Conservation (phyloP, 2,113 vertebrate genomes). For the Albula goreensis region DNA sequence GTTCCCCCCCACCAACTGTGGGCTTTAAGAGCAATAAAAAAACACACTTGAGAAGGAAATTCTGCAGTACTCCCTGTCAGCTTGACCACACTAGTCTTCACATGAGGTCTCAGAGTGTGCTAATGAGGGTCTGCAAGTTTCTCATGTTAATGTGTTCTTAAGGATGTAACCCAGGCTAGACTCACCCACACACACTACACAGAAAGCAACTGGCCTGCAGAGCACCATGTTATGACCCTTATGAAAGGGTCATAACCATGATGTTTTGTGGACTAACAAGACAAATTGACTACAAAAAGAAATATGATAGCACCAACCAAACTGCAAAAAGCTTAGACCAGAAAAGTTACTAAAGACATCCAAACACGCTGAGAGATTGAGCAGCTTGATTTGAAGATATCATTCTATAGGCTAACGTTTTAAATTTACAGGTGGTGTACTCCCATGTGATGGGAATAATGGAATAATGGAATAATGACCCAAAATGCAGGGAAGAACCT, state of each 20-base stretch:
- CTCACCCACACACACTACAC: neutral
- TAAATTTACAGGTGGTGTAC: slow-evolving; percentile 19
- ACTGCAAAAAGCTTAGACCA: too few species aligned
- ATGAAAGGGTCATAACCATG: too few species aligned
- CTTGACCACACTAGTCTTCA: neutral
- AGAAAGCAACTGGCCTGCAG: too few species aligned
- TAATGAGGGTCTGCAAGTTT: neutral
- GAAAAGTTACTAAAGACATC: neutral
- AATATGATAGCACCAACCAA: too few species aligned
- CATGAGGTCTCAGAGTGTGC: neutral
- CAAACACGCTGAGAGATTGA: neutral
- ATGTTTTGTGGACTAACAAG: too few species aligned
- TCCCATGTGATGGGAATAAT: too few species aligned
- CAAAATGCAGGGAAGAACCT: slow-evolving; percentile 22
- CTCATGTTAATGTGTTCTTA: neutral
- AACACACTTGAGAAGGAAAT: neutral
- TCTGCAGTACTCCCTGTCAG: neutral
- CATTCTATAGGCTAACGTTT: slow-evolving; percentile 23
- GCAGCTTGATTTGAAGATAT: slow-evolving; percentile 6
- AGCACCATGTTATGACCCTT: too few species aligned
- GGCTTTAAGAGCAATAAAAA: neutral
- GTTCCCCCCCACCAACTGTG: neutral
- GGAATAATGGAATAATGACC: slow-evolving; percentile 29
- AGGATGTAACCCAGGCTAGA: neutral
- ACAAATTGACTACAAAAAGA: too few species aligned